Evolutionary conservation across 2,888 invertebrate species (phyloP).

Genomic region (Gerris lacustris): DNA sequence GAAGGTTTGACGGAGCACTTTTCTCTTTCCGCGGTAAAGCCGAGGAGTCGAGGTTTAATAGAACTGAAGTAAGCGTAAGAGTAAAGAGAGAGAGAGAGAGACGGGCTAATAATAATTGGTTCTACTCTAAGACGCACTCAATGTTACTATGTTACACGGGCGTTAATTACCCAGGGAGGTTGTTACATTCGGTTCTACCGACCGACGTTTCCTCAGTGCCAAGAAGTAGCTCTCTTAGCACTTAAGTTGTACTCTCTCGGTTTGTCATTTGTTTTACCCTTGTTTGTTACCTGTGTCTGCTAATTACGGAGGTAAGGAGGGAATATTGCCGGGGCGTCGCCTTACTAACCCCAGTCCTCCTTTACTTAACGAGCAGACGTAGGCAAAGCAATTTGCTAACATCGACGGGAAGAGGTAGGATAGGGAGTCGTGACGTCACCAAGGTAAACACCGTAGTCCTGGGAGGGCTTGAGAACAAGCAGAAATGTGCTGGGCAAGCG

Average conservation of each 20-base stretch:
- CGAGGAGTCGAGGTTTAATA: no score
- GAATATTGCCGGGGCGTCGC: background rate
- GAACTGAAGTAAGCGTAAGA: no score
- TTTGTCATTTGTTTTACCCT: background rate
- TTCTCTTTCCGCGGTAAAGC: no score
- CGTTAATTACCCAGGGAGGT: no score
- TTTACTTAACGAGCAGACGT: background rate
- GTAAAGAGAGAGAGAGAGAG: no score
- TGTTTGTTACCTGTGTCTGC: background rate
- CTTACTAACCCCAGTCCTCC: background rate
- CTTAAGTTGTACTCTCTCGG: background rate
- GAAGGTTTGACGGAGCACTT: no score
- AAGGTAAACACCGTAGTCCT: background rate
- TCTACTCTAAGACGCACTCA: no score
- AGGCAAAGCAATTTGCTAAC: slow-evolving; percentile 1
- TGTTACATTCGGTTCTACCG: no score
- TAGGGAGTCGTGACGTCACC: background rate
- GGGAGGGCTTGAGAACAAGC: background rate
- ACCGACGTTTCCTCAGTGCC: no score
- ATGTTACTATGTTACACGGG: no score
- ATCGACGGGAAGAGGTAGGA: background rate
- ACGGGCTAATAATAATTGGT: no score
- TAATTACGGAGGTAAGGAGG: background rate
- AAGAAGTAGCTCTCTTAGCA: background rate
- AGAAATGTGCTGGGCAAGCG: background rate